phyloP scores from a whole-genome alignment of 2,113 vertebrate genomes.

The Ptychochromis oligacanthus region DNA sequence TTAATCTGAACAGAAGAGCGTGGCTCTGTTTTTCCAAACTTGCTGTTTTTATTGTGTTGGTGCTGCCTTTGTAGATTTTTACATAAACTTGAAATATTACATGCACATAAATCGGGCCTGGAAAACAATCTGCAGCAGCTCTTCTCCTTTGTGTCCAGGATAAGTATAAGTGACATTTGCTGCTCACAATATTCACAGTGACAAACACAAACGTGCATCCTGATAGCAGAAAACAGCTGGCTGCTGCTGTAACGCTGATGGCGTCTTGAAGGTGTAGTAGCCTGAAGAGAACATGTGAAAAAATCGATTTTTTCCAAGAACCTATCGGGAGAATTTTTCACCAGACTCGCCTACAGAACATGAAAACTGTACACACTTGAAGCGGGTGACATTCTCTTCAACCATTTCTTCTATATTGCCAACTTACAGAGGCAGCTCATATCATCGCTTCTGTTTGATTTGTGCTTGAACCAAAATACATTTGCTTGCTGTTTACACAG shows the following conservation, averaged over 20 bases:
- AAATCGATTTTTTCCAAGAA: neutral
- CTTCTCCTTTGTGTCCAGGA: neutral
- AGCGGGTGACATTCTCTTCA: neutral
- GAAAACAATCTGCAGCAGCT: neutral
- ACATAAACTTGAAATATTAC: neutral
- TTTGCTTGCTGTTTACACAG: neutral
- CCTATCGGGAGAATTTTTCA: neutral
- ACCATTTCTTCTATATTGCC: neutral
- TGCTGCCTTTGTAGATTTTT: neutral
- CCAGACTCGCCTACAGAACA: neutral
- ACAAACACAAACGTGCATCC: too few relatives aligned
- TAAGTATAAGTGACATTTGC: neutral
- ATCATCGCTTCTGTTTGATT: neutral
- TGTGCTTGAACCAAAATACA: neutral
- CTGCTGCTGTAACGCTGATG: conserved; percentile 23
- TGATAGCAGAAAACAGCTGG: conserved; percentile 20
- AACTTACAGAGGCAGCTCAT: neutral
- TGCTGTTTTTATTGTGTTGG: neutral
- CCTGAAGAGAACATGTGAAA: conserved; percentile 5
- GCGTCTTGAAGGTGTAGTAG: conserved; percentile 17
- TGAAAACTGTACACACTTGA: neutral
- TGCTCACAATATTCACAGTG: conserved; percentile 5
- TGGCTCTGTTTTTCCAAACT: neutral
- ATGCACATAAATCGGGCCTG: conserved; percentile 4
- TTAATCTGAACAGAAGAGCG: conserved; percentile 3